These are phyloP conservation scores for Heterohyrax brucei DNA, from an alignment of 2,797 vertebrate species.

Conservation along the genomic window DNA sequence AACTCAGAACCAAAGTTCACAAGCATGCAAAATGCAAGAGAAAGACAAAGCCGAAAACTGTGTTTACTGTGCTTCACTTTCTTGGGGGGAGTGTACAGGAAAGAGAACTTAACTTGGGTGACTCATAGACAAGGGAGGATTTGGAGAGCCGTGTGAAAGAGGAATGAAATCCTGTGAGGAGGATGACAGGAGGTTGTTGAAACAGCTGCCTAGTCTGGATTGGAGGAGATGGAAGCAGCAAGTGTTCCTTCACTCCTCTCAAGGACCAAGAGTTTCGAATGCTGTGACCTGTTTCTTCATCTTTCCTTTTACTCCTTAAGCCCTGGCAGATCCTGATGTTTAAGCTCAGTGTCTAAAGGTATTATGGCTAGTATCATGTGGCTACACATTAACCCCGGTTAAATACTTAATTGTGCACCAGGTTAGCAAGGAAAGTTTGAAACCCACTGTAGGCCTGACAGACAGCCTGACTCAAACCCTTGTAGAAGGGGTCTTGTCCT, in stretches of 20 bases:
- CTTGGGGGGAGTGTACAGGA: background rate
- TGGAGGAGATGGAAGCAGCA: accelerated
- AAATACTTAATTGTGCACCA: background rate
- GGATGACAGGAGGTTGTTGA: background rate
- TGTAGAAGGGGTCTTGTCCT: background rate
- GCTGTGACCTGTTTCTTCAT: background rate
- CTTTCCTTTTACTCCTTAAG: background rate
- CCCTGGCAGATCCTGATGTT: background rate
- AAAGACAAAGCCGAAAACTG: background rate
- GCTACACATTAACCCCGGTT: background rate
- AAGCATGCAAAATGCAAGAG: background rate
- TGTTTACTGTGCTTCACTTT: background rate
- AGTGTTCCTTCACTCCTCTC: accelerated
- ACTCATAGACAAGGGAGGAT: background rate
- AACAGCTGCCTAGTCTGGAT: background rate
- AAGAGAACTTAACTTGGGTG: background rate
- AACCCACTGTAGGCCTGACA: background rate
- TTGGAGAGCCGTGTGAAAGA: background rate
- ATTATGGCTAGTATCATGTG: background rate
- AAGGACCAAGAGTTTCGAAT: background rate
- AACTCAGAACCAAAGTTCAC: background rate
- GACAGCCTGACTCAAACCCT: background rate
- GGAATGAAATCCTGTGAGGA: background rate
- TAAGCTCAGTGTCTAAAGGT: background rate
- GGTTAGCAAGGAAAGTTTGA: background rate